Evolutionary conservation across 2,888 invertebrate genomes (phyloP).

Genomic region (Selenia dentaria): DNA sequence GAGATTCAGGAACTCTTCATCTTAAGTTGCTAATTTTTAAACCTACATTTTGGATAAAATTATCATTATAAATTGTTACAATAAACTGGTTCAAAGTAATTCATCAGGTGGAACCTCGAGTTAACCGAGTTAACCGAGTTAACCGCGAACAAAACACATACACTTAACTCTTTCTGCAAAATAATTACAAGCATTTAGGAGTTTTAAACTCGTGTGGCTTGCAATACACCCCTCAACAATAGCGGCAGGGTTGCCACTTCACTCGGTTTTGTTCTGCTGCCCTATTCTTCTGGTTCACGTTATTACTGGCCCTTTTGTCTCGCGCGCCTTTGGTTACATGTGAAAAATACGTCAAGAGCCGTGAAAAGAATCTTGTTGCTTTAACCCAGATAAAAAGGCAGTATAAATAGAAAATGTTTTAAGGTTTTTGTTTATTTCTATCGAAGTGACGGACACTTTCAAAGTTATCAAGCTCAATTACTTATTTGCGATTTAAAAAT

Average conservation of each 20-base stretch:
- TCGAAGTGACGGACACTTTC: too few relatives aligned
- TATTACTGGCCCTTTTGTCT: constrained; percentile 65
- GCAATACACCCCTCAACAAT: constrained; percentile 44
- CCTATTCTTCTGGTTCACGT: constrained; percentile 68
- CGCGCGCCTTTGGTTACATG: constrained; percentile 51
- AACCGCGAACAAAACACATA: constrained; percentile 15
- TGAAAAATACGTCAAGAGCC: constrained; percentile 57
- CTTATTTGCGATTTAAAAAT: too few relatives aligned
- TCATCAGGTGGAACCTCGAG: not conserved
- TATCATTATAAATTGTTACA: too few relatives aligned
- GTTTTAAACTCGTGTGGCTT: constrained; percentile 19
- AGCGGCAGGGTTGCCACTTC: constrained; percentile 60
- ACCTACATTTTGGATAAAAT: too few relatives aligned
- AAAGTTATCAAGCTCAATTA: too few relatives aligned
- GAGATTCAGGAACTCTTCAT: too few relatives aligned
- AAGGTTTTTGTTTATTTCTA: too few relatives aligned
- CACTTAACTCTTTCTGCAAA: constrained; percentile 22
- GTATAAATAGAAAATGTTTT: constrained; percentile 17
- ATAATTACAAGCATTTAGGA: constrained; percentile 27
- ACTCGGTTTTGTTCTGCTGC: constrained; percentile 67
- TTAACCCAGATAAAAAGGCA: constrained; percentile 25
- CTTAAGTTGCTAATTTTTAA: too few relatives aligned
- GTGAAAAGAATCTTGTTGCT: constrained; percentile 33
- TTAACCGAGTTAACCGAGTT: too few relatives aligned
- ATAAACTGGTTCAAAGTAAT: not conserved